Evolutionary conservation across 2,888 invertebrate species (phyloP).

Genomic region (Drosophila merina): DNA sequence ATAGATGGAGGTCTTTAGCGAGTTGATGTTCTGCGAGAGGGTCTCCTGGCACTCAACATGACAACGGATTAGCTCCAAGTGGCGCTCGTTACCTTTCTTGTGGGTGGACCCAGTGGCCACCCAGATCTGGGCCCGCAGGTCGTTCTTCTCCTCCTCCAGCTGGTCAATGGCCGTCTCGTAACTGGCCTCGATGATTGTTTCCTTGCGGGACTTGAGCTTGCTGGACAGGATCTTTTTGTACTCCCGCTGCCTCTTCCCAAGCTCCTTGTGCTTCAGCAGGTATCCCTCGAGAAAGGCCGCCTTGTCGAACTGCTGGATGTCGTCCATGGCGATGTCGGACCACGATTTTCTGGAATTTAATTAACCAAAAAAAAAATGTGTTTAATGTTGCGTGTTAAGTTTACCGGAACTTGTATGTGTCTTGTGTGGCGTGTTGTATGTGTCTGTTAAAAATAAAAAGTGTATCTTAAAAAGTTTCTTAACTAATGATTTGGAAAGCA

Average conservation of each 20-base stretch:
- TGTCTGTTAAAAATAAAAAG: neutral
- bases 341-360: neutral
- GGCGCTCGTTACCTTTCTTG: constrained; percentile 60
- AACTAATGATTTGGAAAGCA: too few species aligned
- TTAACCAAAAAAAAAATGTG: constrained; percentile 1
- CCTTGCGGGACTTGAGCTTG: constrained; percentile 76
- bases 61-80: constrained; percentile 72
- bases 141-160: constrained; percentile 76
- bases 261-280: constrained; percentile 76
- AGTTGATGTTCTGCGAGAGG: constrained; percentile 74
- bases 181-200: constrained; percentile 78
- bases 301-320: constrained; percentile 56
- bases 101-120: constrained; percentile 80
- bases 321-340: constrained; percentile 40
- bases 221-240: constrained; percentile 81
- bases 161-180: constrained; percentile 76
- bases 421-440: constrained; percentile 2
- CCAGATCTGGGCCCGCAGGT: constrained; percentile 80
- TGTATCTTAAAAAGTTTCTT: too few species aligned
- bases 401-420: neutral
- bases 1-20: constrained; percentile 72
- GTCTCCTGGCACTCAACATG: constrained; percentile 82
- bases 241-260: constrained; percentile 81
- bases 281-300: constrained; percentile 70
- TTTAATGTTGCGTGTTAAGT: neutral